Base-by-base conservation (phyloP, 2,113 vertebrate genomes). In the Gorsachius goisagi region DNA sequence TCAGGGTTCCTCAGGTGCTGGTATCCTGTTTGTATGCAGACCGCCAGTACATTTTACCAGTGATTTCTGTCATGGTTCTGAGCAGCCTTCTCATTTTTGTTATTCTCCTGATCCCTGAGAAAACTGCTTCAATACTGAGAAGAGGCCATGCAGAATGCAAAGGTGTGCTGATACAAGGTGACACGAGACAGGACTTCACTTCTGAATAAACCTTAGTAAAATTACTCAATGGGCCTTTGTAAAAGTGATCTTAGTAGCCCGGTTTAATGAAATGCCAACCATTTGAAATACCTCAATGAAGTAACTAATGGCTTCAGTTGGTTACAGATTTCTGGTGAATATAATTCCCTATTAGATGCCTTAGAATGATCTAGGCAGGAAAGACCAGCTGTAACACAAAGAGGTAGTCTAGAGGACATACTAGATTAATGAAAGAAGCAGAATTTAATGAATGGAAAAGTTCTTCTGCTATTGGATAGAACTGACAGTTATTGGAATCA, bases 381-480 rank as follows among this genome's bases (percentile, higher is more conserved):
- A 66, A 39, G 91, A 85, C 20, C 87, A 78, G 12, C 11, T 81
- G 73, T 67, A 30, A 28, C 37, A 80, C 60, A 69, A 15, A 79
- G 74, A 91, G 22, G 22, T 33, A 59, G 33, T 83, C 44, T 74
- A 37, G 20, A 83, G 21, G 52, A 47, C 5, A 5, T 53, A 78
- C 37, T 69, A 64, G 59, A 93, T 95, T 90, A 96, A 95, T 78
- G 56, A 94, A 97, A 95, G 92, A 95, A 94, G 63, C 52, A 80
- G 58, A 81, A 91, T 86, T 92, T 93, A 94, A 67, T 89, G 79
- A 94, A 85, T 75, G 18, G 71, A 91, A 88, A 89, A 39, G 26
- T 56, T 93, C 23, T 80, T 71, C 28, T 86, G 27, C 85, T 96
- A 30, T 95, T 92, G 84, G 79, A 73, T 79, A 80, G n/a, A 90